These are phyloP conservation scores for Muscicapa striata DNA, from an alignment of 2,797 vertebrate genomes.

Conservation along the genomic window DNA sequence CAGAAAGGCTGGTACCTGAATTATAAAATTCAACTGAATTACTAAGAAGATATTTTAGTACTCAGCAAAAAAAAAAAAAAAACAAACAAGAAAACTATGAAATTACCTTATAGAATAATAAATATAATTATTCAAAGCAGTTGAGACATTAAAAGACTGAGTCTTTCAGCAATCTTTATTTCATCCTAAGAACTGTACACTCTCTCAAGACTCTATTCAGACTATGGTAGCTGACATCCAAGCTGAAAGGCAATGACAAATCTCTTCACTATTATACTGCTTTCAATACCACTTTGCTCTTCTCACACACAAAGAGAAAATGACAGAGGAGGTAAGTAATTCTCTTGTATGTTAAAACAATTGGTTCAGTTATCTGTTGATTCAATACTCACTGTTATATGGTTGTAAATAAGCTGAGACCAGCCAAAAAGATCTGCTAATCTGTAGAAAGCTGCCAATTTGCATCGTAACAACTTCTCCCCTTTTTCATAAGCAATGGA, in stretches of 20 bases:
- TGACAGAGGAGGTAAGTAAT: neutral
- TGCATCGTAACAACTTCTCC: constrained; percentile 94
- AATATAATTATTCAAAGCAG: neutral
- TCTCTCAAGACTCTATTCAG: constrained; percentile 30
- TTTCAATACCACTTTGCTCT: neutral
- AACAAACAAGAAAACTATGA: neutral
- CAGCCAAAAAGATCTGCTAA: constrained; percentile 95
- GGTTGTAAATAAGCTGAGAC: constrained; percentile 99
- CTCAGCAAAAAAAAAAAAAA: neutral
- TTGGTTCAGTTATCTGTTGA: neutral
- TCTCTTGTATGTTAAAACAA: constrained; percentile 13
- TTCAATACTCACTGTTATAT: constrained; percentile 89
- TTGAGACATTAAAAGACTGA: neutral
- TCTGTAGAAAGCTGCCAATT: constrained; percentile 94
- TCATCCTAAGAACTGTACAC: neutral
- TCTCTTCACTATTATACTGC: neutral
- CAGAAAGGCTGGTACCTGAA: neutral
- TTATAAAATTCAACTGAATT: neutral
- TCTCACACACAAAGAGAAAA: constrained; percentile 5
- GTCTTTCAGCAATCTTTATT: neutral
- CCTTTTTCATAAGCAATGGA: constrained; percentile 98
- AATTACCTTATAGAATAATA: neutral
- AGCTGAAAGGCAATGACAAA: neutral
- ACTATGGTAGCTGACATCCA: neutral
- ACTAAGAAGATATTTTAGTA: neutral